Evolutionary conservation across 2,888 invertebrate species (phyloP), one percentile per base, ranked within the genome.

Genomic region (Molorchus minor): DNA sequence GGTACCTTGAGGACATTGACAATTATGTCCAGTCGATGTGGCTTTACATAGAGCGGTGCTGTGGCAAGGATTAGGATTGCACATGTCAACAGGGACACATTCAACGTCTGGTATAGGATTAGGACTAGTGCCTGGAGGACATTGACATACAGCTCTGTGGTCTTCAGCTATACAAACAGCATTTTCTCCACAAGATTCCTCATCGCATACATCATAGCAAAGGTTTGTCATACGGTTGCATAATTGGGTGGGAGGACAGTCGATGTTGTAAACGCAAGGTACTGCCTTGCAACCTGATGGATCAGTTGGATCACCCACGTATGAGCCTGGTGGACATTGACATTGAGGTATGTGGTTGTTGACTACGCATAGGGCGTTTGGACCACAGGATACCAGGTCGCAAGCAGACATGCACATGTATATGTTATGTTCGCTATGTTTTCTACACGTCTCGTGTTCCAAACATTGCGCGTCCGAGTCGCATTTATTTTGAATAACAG

Each of bases 321-420:
- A 95, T 0, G 91, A 87, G 13, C 95, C 95, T 4, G 91, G 88
- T 13, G 94, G 94, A 75, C 96, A 96, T 72, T 93, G 92, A 75
- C 96, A 96, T 78, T 92, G 90, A 0, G 93, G 91, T 10, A 90
- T 90, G 77, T 96, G 95, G 75, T 95, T 95, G 72, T 94, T 93
- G 1, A 93, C 92, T 5, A 94, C 86, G 75, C 96, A 96, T 13
- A 95, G 84, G 4, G 96, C 94, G 65, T 91, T 89, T 0, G 93
- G 92, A 0, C 95, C 96, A 77, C 96, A 96, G 43, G 84, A 83
- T 0, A 90, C 80, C 36, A 85, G 85, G 65, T 90, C 89, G 75
- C 96, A 96, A 36, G 93, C 93, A 1, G 92, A 85, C 66, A 87
- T 82, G 76, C 95, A 95, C 72, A 87, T 85, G 20, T 88, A 82